phyloP scores from a whole-genome alignment of 2,888 invertebrate genomes.

The Caenorhabditis sp. region DNA sequence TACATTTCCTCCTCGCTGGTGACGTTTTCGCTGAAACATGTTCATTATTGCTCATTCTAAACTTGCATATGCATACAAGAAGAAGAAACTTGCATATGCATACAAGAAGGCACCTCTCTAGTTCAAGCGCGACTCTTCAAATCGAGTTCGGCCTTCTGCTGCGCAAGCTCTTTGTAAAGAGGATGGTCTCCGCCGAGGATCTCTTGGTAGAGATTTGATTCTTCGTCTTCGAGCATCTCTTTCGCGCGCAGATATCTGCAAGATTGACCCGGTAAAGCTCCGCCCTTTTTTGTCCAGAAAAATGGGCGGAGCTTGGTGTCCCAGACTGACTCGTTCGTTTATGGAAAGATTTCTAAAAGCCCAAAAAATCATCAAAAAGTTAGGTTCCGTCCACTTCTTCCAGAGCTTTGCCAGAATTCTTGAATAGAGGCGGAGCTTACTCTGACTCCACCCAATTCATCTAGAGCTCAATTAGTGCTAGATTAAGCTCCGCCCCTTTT shows the following conservation, averaged over 20 bases:
- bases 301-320: background rate
- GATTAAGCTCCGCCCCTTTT: too few species aligned
- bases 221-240: conserved; percentile 60
- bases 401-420: background rate
- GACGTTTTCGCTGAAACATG: conserved; percentile 71
- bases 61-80: too few species aligned
- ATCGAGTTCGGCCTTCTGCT: conserved; percentile 59
- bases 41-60: background rate
- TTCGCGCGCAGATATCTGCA: conserved; percentile 70
- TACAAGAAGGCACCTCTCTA: background rate
- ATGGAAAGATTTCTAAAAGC: too few species aligned
- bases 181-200: conserved; percentile 60
- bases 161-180: conserved; percentile 25
- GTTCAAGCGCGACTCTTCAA: conserved; percentile 28
- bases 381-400: too few species aligned
- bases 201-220: conserved; percentile 64
- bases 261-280: background rate
- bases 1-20: conserved; percentile 66
- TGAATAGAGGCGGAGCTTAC: background rate
- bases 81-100: too few species aligned
- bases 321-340: too few species aligned
- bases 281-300: background rate
- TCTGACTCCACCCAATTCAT: too few species aligned
- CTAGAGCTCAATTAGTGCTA: too few species aligned
- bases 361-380: too few species aligned